Conservation (phyloP, 2,888 invertebrate species). For the Melieria picta region DNA sequence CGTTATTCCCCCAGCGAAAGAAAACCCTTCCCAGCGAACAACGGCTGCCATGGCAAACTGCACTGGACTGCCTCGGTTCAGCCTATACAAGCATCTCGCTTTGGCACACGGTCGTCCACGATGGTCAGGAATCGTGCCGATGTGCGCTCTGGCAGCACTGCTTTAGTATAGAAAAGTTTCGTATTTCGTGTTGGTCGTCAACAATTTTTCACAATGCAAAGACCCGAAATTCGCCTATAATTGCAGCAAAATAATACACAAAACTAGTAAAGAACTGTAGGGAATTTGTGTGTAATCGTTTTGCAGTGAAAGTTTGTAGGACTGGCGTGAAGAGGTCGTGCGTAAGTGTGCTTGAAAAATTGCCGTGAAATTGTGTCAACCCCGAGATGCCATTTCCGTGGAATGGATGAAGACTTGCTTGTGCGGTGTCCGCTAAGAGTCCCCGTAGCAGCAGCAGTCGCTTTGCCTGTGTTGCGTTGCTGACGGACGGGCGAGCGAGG, state of each 20-base stretch:
- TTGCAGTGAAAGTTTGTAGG: not conserved
- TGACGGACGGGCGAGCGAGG: too few relatives aligned
- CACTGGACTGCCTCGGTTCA: too few relatives aligned
- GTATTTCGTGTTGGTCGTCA: slow-evolving; percentile 38
- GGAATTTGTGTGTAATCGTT: not conserved
- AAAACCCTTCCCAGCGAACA: too few relatives aligned
- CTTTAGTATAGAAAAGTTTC: slow-evolving; percentile 39
- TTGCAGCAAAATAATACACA: not conserved
- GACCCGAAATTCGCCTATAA: slow-evolving; percentile 10
- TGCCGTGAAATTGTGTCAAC: slow-evolving; percentile 18
- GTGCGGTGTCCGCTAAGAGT: too few relatives aligned
- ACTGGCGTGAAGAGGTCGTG: not conserved
- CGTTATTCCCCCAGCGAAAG: too few relatives aligned
- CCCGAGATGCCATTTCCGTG: slow-evolving; percentile 14
- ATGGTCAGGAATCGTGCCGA: slow-evolving; percentile 10
- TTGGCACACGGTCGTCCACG: slow-evolving; percentile 8
- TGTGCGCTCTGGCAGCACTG: slow-evolving; percentile 25
- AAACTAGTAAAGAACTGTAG: not conserved
- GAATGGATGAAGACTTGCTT: slow-evolving; percentile 12
- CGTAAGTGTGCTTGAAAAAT: not conserved
- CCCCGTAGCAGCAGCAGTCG: too few relatives aligned
- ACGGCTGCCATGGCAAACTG: too few relatives aligned
- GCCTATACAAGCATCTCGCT: slow-evolving; percentile 11
- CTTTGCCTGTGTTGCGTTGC: too few relatives aligned
- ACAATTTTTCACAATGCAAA: slow-evolving; percentile 37